Evolutionary conservation across 2,113 vertebrate genomes (phyloP), one percentile per base, ranked within the genome.

Genomic region (Acrocephalus kingi): DNA sequence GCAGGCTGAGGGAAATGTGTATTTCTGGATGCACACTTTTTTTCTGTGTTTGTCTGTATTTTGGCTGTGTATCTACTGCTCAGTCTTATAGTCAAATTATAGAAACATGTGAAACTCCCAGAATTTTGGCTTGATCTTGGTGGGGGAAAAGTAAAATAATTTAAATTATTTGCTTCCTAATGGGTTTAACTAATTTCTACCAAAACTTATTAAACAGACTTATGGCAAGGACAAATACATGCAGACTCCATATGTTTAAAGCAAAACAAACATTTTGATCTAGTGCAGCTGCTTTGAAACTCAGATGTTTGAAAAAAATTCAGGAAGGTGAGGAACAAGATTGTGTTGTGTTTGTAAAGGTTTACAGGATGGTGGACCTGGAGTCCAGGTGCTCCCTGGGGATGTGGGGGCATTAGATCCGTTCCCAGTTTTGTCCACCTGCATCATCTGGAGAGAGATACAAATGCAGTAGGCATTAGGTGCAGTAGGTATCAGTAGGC

Each of bases 321-420:
- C 43, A 55, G 54, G 27, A 69, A 39, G n/a, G 13, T 4, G 3
- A 88, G 39, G 61, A 76, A 33, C 10, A 79, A 24, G 21, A 5
- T 6, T 17, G 15, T 16, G 7, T 43, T 71, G 41, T 21, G 16
- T 80, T 89, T 92, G 20, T 39, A 30, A 69, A 54, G 25, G 46
- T 35, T 66, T 37, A 45, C 0, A 5, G 13, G 20, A 20, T 30
- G 19, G 13, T 11, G n/a, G 30, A 28, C 37, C 51, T 66, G 63
- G 63, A 62, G 58, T 17, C 22, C 37, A 64, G n/a, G 37, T 0
- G 0, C 24, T 56, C 63, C 17, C 33, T 64, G 58, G 30, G 54
- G 51, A 7, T 52, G 11, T 11, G 6, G n/a, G 49, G 22, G 6
- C 51, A 49, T 17, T 37, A 18, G 19, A 45, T 35, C 16, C 41